Percentiles rank a stretch among this genome's conserved stretches.
phyloP scores from a whole-genome alignment of 2,797 vertebrate species.

The Ctenochaetus hawaiiensis region DNA sequence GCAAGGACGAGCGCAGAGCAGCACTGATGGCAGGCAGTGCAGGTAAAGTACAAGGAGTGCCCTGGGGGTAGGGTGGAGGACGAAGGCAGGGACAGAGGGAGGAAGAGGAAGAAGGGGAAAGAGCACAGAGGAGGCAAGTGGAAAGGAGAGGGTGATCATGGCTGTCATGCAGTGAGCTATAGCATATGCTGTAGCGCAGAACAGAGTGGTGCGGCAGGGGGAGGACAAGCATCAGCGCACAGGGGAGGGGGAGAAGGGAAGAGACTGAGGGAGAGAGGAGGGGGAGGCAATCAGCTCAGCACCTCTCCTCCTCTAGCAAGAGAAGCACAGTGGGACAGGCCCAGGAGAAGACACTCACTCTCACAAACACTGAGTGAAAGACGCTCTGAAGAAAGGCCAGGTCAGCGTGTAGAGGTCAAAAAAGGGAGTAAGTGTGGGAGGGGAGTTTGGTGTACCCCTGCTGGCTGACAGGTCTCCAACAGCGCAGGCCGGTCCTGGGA shows the following conservation, averaged over 20 bases:
- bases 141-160: conserved; percentile 75
- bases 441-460: conserved; percentile 24
- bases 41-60: conserved; percentile 75
- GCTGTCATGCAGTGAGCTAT: conserved; percentile 82
- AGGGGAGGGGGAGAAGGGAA: conserved; percentile 56
- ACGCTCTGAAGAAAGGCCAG: conserved; percentile 36
- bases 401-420: conserved; percentile 74
- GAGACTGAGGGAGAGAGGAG: conserved; percentile 43
- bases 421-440: conserved; percentile 56
- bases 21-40: conserved; percentile 73
- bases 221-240: conserved; percentile 78
- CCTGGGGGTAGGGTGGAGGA: conserved; percentile 76
- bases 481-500: conserved; percentile 49
- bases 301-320: conserved; percentile 69
- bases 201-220: conserved; percentile 81
- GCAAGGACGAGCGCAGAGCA: conserved; percentile 72
- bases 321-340: conserved; percentile 66
- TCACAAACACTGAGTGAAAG: conserved; percentile 31
- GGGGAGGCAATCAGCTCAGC: conserved; percentile 68
- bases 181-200: conserved; percentile 83
- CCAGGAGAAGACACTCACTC: conserved; percentile 67
- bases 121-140: conserved; percentile 52
- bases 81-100: conserved; percentile 51
- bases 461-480: conserved; percentile 24
- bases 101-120: conserved; percentile 36